Conservation (phyloP, 2,797 vertebrate genomes). For the Propithecus deckenii region DNA sequence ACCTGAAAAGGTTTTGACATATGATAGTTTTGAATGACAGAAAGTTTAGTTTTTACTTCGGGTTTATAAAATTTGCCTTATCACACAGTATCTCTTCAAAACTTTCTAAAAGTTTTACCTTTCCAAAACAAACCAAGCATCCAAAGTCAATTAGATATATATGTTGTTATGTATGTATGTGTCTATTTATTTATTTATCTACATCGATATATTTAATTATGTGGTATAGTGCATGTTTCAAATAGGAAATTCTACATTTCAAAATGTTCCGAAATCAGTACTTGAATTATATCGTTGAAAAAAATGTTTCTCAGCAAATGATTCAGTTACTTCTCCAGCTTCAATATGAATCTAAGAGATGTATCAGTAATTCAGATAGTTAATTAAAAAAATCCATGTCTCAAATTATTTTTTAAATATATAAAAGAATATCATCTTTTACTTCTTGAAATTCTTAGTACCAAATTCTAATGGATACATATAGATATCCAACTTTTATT, state of each 20-base stretch:
- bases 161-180: background rate
- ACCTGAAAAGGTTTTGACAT: background rate
- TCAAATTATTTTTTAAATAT: background rate
- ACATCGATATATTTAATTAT: background rate
- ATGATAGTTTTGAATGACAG: background rate
- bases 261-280: background rate
- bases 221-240: background rate
- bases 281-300: background rate
- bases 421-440: background rate
- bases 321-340: background rate
- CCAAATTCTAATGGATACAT: background rate
- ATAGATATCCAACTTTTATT: background rate
- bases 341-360: background rate
- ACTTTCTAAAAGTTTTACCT: background rate
- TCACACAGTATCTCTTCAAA: background rate
- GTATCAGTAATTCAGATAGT: background rate
- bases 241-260: background rate
- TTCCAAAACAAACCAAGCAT: background rate
- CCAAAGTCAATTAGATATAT: background rate
- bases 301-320: background rate
- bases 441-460: background rate
- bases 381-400: background rate
- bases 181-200: background rate
- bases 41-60: background rate
- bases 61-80: background rate